phyloP scores from a whole-genome alignment of 2,888 invertebrate species.

The Archips xylosteana region DNA sequence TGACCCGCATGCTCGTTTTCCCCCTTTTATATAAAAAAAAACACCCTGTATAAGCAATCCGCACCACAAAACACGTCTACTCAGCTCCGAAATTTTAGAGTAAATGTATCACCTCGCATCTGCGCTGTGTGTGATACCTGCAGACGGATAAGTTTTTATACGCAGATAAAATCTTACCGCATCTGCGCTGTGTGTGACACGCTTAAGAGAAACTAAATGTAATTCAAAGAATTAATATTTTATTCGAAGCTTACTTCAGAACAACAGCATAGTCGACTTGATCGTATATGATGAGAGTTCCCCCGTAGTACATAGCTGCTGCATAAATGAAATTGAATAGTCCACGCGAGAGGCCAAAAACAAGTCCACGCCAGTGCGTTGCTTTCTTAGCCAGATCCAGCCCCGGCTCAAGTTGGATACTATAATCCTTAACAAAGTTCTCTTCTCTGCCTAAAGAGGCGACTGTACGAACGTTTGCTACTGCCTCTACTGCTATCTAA shows the following conservation, averaged over 20 bases:
- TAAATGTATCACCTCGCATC: too few species aligned
- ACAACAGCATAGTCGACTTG: slow-evolving; percentile 85
- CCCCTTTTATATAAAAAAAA: too few species aligned
- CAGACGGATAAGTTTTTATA: too few species aligned
- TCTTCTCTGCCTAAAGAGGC: slow-evolving; percentile 90
- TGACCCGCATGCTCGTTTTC: too few species aligned
- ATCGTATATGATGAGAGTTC: slow-evolving; percentile 87
- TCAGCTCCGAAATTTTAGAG: too few species aligned
- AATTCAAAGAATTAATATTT: background rate
- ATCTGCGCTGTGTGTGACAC: too few species aligned
- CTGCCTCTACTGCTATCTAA: slow-evolving; percentile 91
- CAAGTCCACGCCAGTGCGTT: slow-evolving; percentile 88
- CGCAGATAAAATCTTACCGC: too few species aligned
- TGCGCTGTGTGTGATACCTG: too few species aligned
- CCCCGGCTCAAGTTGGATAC: slow-evolving; percentile 85
- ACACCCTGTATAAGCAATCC: too few species aligned
- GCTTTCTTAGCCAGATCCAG: slow-evolving; percentile 84
- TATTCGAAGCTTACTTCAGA: slow-evolving; percentile 87
- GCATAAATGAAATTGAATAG: slow-evolving; percentile 90
- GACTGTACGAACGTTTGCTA: slow-evolving; percentile 91
- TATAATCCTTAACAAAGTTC: slow-evolving; percentile 88
- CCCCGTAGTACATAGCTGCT: slow-evolving; percentile 90
- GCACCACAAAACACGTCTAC: too few species aligned
- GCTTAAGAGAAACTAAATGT: background rate
- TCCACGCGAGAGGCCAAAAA: slow-evolving; percentile 90